Percentiles rank a stretch among this genome's conserved stretches.
Conservation (phyloP, 2,888 invertebrate species). For the Synanthedon vespiformis region DNA sequence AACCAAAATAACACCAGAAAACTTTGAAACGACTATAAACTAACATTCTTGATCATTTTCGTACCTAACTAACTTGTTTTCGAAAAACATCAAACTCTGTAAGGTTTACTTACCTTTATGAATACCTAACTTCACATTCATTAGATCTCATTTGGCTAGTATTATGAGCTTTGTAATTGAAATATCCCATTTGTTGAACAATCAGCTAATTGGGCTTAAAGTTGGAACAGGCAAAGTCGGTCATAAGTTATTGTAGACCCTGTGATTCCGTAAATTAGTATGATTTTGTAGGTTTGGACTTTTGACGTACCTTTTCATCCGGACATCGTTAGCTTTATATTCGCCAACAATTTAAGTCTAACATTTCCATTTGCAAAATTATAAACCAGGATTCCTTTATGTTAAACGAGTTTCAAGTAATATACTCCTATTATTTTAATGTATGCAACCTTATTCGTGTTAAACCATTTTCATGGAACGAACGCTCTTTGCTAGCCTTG, state of each 20-base stretch:
- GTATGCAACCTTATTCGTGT: too few species aligned
- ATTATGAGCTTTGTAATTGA: constrained; percentile 12
- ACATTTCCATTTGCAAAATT: too few species aligned
- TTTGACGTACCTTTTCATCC: too few species aligned
- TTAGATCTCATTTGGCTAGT: neutral
- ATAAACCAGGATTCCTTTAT: too few species aligned
- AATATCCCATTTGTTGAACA: constrained; percentile 15
- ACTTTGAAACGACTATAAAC: constrained; percentile 6
- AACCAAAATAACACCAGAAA: constrained; percentile 24
- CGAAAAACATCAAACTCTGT: neutral
- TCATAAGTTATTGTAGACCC: neutral
- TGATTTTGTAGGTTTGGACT: constrained; percentile 3
- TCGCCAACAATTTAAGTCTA: too few species aligned
- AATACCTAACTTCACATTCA: neutral
- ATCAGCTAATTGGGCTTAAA: constrained; percentile 11
- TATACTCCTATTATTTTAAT: too few species aligned
- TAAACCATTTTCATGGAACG: too few species aligned
- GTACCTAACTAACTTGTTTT: too few species aligned
- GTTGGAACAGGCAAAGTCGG: neutral
- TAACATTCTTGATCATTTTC: neutral
- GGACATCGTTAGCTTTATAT: too few species aligned
- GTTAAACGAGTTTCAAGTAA: too few species aligned
- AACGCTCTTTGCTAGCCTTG: too few species aligned
- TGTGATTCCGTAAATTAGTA: constrained; percentile 4
- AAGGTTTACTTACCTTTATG: neutral